Evolutionary conservation across 2,888 invertebrate genomes (phyloP).

Genomic region (Yponomeuta plumbellus): DNA sequence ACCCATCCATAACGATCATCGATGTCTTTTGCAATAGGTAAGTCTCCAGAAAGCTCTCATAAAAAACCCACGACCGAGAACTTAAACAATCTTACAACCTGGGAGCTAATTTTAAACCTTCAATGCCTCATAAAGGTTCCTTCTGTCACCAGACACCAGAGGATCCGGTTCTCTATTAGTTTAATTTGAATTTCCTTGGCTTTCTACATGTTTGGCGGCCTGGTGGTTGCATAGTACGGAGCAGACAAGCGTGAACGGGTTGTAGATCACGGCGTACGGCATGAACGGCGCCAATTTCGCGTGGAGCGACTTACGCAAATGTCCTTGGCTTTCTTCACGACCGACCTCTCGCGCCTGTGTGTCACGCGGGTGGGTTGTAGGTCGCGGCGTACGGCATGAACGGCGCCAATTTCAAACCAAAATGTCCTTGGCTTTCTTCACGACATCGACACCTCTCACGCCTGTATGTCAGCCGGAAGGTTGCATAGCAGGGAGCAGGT

Average conservation of each 20-base stretch:
- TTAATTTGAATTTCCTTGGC: not conserved
- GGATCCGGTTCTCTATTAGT: too few species aligned
- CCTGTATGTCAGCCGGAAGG: constrained; percentile 86
- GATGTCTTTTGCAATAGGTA: too few species aligned
- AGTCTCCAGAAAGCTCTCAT: too few species aligned
- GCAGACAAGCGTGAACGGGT: not conserved
- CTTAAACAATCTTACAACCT: too few species aligned
- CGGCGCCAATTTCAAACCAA: constrained; percentile 65
- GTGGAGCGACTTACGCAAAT: constrained; percentile 24
- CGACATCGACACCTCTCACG: constrained; percentile 82
- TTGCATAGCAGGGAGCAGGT: constrained; percentile 90
- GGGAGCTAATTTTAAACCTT: too few species aligned
- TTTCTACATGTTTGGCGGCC: not conserved
- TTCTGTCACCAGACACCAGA: too few species aligned
- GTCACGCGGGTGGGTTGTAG: constrained; percentile 92
- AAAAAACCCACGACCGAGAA: too few species aligned
- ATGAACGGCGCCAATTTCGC: not conserved
- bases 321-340: constrained; percentile 83
- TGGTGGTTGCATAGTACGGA: not conserved
- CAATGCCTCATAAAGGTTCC: too few species aligned
- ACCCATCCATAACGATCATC: too few species aligned
- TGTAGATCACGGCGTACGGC: not conserved
- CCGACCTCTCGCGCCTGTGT: constrained; percentile 82
- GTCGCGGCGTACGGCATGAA: constrained; percentile 85
- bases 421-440: constrained; percentile 81